Percentiles rank a stretch among this genome's conserved stretches.
phyloP scores from a whole-genome alignment of 23 tunicate species.

The Pegea sp. region DNA sequence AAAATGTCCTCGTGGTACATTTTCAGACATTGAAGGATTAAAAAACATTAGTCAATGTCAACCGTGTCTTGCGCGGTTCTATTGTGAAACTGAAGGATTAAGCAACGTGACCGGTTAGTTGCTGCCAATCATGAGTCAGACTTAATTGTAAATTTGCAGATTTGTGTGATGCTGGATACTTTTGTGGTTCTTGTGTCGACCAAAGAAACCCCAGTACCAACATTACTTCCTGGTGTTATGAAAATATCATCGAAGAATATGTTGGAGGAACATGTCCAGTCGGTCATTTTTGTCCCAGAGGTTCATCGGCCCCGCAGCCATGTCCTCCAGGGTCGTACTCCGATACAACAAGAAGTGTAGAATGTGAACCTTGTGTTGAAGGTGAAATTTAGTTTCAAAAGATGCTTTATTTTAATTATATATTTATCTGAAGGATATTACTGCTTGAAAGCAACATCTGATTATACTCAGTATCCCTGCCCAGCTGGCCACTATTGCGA shows the following conservation, averaged over 20 bases:
- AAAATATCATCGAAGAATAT: constrained; percentile 36
- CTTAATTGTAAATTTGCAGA: constrained; percentile 6
- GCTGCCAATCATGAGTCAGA: not conserved
- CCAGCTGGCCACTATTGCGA: constrained; percentile 60
- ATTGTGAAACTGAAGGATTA: constrained; percentile 22
- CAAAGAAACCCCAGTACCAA: constrained; percentile 26
- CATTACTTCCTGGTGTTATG: constrained; percentile 40
- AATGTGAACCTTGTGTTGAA: constrained; percentile 45
- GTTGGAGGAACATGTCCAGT: constrained; percentile 54
- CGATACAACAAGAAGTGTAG: constrained; percentile 5
- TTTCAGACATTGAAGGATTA: constrained; percentile 19
- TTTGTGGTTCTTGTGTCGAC: constrained; percentile 76
- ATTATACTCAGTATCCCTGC: constrained; percentile 39
- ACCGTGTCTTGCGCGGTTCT: constrained; percentile 46
- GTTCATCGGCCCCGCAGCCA: constrained; percentile 26
- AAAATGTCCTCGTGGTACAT: constrained; percentile 68
- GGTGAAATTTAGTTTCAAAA: constrained; percentile 12
- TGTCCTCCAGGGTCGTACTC: constrained; percentile 79
- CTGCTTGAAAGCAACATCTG: constrained; percentile 50
- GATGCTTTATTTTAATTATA: not conserved
- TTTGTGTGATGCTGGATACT: constrained; percentile 50
- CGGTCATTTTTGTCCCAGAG: constrained; percentile 49
- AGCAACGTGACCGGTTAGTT: constrained; percentile 19
- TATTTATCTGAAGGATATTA: constrained; percentile 30
- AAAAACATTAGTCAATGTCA: constrained; percentile 34